A percentile compares a stretch with the other conserved stretches of the same genome.
Conservation (phyloP, 1,140 invertebrate genomes). For the Rhyacophila brunnea region DNA sequence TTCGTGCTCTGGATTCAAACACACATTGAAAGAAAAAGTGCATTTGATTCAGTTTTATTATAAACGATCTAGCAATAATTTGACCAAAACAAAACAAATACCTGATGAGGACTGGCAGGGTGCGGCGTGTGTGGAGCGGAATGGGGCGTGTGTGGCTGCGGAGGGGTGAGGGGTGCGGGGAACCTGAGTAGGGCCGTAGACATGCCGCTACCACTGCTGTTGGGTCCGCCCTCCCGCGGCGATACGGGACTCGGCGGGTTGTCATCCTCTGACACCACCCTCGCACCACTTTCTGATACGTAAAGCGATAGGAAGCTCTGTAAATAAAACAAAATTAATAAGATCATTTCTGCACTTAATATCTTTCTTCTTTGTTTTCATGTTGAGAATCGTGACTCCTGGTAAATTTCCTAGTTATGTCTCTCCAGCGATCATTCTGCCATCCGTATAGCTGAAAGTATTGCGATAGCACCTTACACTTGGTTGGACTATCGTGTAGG, state of each 20-base stretch:
- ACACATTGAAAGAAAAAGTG: no score
- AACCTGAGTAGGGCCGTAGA: constrained; percentile 39
- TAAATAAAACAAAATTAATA: constrained; percentile 17
- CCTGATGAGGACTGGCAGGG: constrained; percentile 51
- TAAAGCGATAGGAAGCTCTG: constrained; percentile 89
- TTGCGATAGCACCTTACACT: no score
- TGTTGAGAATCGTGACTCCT: no score
- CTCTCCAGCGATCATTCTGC: no score
- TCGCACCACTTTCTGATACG: constrained; percentile 82
- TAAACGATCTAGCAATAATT: no score
- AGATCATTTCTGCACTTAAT: no score
- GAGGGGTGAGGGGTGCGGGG: constrained; percentile 50
- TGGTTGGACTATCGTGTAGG: no score
- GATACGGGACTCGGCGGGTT: constrained; percentile 92
- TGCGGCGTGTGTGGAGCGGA: constrained; percentile 52
- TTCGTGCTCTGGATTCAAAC: no score
- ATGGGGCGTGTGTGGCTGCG: constrained; percentile 49
- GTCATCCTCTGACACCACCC: constrained; percentile 90
- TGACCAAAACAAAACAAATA: constrained; percentile 26
- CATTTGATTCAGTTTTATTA: no score
- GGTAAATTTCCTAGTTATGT: no score
- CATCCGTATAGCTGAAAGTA: no score
- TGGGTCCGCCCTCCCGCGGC: constrained; percentile 40
- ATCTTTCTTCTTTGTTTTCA: no score
- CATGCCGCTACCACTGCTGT: constrained; percentile 37